Conservation (phyloP, 30 jellyfish, hydroid and myxozoan species). For the Aurelia sp. region DNA sequence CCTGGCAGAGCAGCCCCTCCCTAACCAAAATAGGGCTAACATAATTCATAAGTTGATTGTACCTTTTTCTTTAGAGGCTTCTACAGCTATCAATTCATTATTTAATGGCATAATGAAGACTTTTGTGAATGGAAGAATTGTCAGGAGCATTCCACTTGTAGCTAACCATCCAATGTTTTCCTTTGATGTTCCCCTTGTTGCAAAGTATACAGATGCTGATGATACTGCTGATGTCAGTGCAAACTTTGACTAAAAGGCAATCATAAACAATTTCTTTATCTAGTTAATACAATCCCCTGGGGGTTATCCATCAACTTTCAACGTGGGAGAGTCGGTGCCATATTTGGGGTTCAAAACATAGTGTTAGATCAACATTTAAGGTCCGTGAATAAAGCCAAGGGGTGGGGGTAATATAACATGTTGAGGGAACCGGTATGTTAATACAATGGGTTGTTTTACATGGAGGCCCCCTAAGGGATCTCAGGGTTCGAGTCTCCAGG, state of each 20-base stretch:
- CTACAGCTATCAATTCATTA: slow-evolving; percentile 71
- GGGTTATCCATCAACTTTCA: too few relatives aligned
- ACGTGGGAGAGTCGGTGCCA: too few relatives aligned
- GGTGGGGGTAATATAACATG: too few relatives aligned
- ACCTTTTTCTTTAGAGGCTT: slow-evolving; percentile 86
- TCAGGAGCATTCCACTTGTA: slow-evolving; percentile 75
- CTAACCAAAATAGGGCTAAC: neutral
- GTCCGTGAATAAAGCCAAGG: too few relatives aligned
- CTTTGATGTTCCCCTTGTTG: slow-evolving; percentile 51
- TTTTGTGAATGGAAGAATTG: slow-evolving; percentile 73
- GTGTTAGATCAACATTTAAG: too few relatives aligned
- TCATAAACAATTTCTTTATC: neutral
- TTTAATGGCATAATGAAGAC: slow-evolving; percentile 76
- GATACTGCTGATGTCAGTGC: slow-evolving; percentile 56
- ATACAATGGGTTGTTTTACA: too few relatives aligned
- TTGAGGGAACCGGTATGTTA: too few relatives aligned
- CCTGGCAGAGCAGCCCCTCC: too few relatives aligned
- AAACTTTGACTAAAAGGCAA: slow-evolving; percentile 60
- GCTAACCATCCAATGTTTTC: slow-evolving; percentile 75
- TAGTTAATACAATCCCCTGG: too few relatives aligned
- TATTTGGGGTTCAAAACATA: too few relatives aligned
- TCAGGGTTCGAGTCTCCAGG: too few relatives aligned
- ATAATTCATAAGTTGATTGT: neutral
- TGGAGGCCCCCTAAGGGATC: too few relatives aligned
- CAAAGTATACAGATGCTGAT: slow-evolving; percentile 65